phyloP scores from a whole-genome alignment of 2,113 vertebrate species.

The Axis porcinus region DNA sequence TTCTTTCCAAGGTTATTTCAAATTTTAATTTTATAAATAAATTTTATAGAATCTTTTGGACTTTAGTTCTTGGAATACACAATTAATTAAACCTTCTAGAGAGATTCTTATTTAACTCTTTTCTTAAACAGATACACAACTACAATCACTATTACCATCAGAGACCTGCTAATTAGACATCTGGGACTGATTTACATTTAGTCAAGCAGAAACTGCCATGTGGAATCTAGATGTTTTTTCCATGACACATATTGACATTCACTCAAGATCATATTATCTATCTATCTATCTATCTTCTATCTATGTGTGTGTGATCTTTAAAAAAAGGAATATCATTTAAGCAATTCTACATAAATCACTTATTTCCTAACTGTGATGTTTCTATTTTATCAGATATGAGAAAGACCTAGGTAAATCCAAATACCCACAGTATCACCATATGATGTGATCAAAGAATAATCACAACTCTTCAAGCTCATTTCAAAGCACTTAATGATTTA shows the following conservation, averaged over 20 bases:
- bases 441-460: not conserved
- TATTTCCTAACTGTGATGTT: slow-evolving; percentile 38
- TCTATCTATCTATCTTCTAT: not conserved
- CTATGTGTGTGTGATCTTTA: slow-evolving; percentile 56
- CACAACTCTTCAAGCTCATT: not conserved
- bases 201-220: slow-evolving; percentile 58
- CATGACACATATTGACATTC: slow-evolving; percentile 69
- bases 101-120: slow-evolving; percentile 35
- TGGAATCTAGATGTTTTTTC: slow-evolving; percentile 51
- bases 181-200: slow-evolving; percentile 56
- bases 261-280: slow-evolving; percentile 72
- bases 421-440: not conserved
- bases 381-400: slow-evolving; percentile 7
- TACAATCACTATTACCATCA: not conserved
- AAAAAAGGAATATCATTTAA: slow-evolving; percentile 33
- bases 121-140: slow-evolving; percentile 12
- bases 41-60: not conserved
- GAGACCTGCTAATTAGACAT: slow-evolving; percentile 22
- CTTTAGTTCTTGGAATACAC: not conserved
- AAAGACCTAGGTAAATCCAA: slow-evolving; percentile 27
- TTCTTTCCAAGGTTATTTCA: not conserved
- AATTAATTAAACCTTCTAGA: not conserved
- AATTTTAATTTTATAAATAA: not conserved
- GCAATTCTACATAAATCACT: slow-evolving; percentile 50
- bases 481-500: not conserved